phyloP scores from a whole-genome alignment of 1,140 invertebrate genomes.

The Belonocnema kinseyi region DNA sequence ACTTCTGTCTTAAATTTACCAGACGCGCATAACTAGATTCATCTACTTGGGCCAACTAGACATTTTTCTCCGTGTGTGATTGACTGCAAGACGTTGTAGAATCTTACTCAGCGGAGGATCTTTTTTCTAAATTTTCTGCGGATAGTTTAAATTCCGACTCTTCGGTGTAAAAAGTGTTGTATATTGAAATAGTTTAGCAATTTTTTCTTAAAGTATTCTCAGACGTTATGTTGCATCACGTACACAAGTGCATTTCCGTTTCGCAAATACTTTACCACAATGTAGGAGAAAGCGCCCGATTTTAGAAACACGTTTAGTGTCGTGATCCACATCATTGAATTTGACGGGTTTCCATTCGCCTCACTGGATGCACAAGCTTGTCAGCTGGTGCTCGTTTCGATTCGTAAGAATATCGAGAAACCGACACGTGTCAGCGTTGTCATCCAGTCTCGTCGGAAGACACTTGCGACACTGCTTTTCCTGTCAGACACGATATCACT shows the following conservation, averaged over 20 bases:
- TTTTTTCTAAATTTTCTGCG: no score
- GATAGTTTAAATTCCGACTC: no score
- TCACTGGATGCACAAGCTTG: neutral
- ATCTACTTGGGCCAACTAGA: no score
- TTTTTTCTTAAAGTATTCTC: no score
- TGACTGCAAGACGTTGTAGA: no score
- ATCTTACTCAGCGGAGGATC: no score
- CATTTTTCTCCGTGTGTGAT: no score
- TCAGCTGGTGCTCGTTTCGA: neutral
- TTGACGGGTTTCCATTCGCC: conserved; percentile 13
- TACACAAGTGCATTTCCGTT: neutral
- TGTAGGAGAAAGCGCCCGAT: neutral
- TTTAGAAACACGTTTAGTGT: neutral
- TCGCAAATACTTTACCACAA: neutral
- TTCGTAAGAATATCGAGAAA: conserved; percentile 8
- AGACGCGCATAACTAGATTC: no score
- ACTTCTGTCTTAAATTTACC: no score
- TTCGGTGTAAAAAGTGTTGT: no score
- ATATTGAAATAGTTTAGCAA: no score
- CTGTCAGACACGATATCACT: conserved; percentile 14
- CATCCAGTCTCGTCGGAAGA: conserved; percentile 14
- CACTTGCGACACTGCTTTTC: conserved; percentile 17
- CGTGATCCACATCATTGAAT: conserved; percentile 20
- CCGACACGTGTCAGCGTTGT: conserved; percentile 21
- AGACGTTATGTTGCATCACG: no score